These are phyloP conservation scores for Acanthochromis polyacanthus DNA, from an alignment of 2,113 vertebrate genomes.

Conservation along the genomic window DNA sequence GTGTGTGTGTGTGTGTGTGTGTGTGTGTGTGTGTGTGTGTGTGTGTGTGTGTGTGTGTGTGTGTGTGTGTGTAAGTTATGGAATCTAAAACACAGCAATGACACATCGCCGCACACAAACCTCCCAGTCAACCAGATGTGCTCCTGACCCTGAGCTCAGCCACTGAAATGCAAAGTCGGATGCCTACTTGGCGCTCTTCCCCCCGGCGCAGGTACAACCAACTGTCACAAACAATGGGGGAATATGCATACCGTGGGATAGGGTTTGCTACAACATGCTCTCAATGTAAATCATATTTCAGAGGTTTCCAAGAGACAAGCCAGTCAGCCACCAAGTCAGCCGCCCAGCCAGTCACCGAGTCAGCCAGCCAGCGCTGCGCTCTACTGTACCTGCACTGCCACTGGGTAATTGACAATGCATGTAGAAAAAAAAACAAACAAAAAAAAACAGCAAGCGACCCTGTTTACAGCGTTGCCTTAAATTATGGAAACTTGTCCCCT, in stretches of 20 bases:
- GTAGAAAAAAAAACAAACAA: conserved; percentile 3
- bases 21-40: conserved; percentile 7
- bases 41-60: conserved; percentile 4
- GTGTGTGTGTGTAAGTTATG: conserved; percentile 27
- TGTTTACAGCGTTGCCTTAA: conserved; percentile 66
- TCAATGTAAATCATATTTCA: conserved; percentile 84
- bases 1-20: conserved; percentile 17
- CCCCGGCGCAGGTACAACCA: conserved; percentile 74
- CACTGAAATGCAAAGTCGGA: conserved; percentile 82
- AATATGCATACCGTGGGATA: conserved; percentile 79
- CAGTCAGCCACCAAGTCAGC: conserved; percentile 74
- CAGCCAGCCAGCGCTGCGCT: conserved; percentile 42
- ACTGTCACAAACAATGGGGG: conserved; percentile 84
- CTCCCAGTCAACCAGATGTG: conserved; percentile 81
- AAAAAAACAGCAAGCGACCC: conserved; percentile 30
- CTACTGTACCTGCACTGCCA: conserved; percentile 56
- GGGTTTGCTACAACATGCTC: conserved; percentile 82
- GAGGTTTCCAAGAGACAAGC: conserved; percentile 74
- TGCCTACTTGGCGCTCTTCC: conserved; percentile 67
- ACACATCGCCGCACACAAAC: conserved; percentile 61
- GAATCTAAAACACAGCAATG: conserved; percentile 59
- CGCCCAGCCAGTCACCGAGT: conserved; percentile 61
- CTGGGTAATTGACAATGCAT: conserved; percentile 74
- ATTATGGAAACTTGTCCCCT: conserved; percentile 65
- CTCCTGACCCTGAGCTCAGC: conserved; percentile 79